These are phyloP conservation scores for Carcina quercana DNA, from an alignment of 2,888 invertebrate species.

Conservation along the genomic window DNA sequence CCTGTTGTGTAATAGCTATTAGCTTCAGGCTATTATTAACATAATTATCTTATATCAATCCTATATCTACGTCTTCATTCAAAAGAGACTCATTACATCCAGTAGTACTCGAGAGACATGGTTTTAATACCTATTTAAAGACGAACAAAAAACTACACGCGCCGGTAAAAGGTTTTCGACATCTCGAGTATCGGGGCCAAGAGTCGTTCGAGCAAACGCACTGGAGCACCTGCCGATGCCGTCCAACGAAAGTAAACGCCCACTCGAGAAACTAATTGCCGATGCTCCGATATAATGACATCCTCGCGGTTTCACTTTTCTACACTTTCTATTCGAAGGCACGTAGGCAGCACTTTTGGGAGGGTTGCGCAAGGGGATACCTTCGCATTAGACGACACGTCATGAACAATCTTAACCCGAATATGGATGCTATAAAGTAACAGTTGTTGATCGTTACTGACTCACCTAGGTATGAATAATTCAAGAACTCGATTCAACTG, in stretches of 20 bases:
- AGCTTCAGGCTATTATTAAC: too few relatives aligned
- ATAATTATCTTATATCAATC: too few relatives aligned
- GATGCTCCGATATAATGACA: conserved; percentile 21
- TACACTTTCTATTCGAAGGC: conserved; percentile 39
- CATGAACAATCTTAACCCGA: too few relatives aligned
- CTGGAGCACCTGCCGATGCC: conserved; percentile 61
- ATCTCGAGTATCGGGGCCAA: conserved; percentile 14
- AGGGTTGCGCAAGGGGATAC: conserved; percentile 37
- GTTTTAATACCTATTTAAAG: neutral
- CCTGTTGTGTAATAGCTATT: too few relatives aligned
- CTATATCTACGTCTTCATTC: too few relatives aligned
- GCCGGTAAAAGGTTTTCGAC: neutral
- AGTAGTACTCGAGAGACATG: too few relatives aligned
- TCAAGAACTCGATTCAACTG: too few relatives aligned
- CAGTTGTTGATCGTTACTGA: too few relatives aligned
- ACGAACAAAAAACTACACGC: neutral
- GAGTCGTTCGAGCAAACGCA: conserved; percentile 21
- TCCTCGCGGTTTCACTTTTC: conserved; percentile 51
- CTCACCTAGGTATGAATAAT: too few relatives aligned
- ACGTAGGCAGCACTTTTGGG: conserved; percentile 25
- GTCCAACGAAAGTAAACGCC: conserved; percentile 27
- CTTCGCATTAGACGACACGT: too few relatives aligned
- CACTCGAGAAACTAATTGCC: conserved; percentile 21
- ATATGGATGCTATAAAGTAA: too few relatives aligned
- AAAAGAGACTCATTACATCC: too few relatives aligned